phyloP scores from a whole-genome alignment of 1,140 invertebrate species.

The Megathymus violae region DNA sequence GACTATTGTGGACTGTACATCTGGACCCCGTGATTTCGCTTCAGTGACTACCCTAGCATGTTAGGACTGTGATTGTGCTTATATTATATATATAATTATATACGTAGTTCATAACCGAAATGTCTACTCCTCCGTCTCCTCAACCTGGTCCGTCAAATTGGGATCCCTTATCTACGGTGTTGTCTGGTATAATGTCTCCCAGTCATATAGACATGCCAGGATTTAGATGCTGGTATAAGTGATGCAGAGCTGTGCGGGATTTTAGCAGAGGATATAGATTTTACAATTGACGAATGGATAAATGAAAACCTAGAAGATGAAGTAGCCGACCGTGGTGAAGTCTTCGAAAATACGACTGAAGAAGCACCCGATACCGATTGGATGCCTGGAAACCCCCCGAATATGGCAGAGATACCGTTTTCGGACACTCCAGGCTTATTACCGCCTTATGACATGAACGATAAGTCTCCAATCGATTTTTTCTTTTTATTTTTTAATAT shows the following conservation, averaged over 20 bases:
- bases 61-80: no score
- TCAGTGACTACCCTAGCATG: background rate
- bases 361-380: conserved; percentile 25
- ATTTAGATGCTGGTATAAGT: conserved; percentile 23
- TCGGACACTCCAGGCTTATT: conserved; percentile 30
- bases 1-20: background rate
- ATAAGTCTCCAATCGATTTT: conserved; percentile 31
- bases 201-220: conserved; percentile 7
- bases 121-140: conserved; percentile 32
- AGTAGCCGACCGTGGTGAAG: conserved; percentile 3
- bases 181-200: conserved; percentile 33
- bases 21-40: conserved; percentile 2
- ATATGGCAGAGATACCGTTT: conserved; percentile 30
- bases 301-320: conserved; percentile 27
- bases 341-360: background rate
- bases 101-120: conserved; percentile 8
- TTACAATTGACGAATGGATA: conserved; percentile 13
- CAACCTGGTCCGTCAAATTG: conserved; percentile 35
- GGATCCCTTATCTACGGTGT: conserved; percentile 30
- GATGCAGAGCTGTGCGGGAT: conserved; percentile 23
- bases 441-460: conserved; percentile 24
- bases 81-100: background rate
- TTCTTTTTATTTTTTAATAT: conserved; percentile 35
- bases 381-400: conserved; percentile 30
- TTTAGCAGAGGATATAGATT: conserved; percentile 8